These are phyloP conservation scores for Flexamia atlantica DNA, from an alignment of 2,888 invertebrate species.

Conservation along the genomic window DNA sequence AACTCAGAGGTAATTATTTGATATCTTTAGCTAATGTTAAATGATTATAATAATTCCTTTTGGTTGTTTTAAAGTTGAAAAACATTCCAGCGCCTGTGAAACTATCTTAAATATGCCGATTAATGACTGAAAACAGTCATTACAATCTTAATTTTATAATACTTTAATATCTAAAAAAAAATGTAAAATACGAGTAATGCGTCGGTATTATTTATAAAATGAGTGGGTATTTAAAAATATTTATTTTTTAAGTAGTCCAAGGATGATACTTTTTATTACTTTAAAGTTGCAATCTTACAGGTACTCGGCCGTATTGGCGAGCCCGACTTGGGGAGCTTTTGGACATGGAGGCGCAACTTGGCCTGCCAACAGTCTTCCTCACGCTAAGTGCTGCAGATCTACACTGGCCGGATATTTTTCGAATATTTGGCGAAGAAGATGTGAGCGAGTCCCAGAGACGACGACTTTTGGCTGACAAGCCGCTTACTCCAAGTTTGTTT, in stretches of 20 bases:
- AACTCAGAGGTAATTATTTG: constrained; percentile 47
- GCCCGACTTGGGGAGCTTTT: not conserved
- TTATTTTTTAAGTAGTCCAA: not conserved
- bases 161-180: not conserved
- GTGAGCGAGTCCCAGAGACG: not conserved
- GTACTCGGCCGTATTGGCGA: not conserved
- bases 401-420: constrained; percentile 64
- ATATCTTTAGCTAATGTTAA: not conserved
- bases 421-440: constrained; percentile 31
- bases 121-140: not conserved
- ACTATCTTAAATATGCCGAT: no score
- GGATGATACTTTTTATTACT: not conserved
- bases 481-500: not conserved
- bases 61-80: no score
- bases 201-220: not conserved
- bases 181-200: not conserved
- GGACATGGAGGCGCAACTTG: constrained; percentile 53
- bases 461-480: not conserved
- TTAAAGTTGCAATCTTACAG: not conserved
- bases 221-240: not conserved
- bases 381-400: constrained; percentile 66
- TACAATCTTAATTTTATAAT: not conserved
- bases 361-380: constrained; percentile 65
- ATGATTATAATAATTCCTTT: no score
- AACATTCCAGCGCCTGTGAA: no score